Conservation (phyloP, 2,888 invertebrate species). For the Eilema sororculum region DNA sequence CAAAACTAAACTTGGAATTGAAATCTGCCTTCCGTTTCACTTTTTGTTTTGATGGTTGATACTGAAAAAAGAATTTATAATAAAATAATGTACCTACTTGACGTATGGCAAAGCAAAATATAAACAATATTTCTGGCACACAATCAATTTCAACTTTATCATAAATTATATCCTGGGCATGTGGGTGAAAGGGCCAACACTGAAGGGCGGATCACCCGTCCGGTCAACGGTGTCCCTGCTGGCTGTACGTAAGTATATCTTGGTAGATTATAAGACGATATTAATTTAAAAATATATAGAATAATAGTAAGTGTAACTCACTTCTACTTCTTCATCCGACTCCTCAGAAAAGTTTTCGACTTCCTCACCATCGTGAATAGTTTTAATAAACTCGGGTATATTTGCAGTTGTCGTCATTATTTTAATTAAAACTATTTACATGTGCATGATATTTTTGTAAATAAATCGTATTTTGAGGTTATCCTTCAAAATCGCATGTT, state of each 20-base stretch:
- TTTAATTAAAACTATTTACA: slow-evolving; percentile 33
- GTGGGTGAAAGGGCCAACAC: too few relatives aligned
- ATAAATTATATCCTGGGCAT: too few relatives aligned
- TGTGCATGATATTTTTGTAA: slow-evolving; percentile 35
- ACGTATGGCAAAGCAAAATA: too few relatives aligned
- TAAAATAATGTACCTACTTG: not conserved
- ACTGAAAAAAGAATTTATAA: slow-evolving; percentile 81
- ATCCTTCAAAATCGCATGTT: slow-evolving; percentile 52
- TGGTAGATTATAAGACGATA: too few relatives aligned
- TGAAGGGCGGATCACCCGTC: too few relatives aligned
- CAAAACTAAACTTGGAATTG: slow-evolving; percentile 93
- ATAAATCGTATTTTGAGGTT: slow-evolving; percentile 58
- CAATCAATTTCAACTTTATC: too few relatives aligned
- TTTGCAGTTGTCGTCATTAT: slow-evolving; percentile 65
- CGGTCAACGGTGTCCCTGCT: too few relatives aligned
- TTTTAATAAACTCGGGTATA: slow-evolving; percentile 90
- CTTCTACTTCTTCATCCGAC: slow-evolving; percentile 93
- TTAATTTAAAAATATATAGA: not conserved
- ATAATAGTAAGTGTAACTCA: slow-evolving; percentile 60
- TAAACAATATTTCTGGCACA: too few relatives aligned
- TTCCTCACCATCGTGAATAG: slow-evolving; percentile 94
- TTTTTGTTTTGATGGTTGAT: slow-evolving; percentile 94
- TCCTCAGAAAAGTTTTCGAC: slow-evolving; percentile 93
- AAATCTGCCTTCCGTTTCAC: slow-evolving; percentile 91
- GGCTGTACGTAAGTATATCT: too few relatives aligned